Evolutionary conservation across 2,888 invertebrate genomes (phyloP).

Genomic region (Sussaba pulchella): DNA sequence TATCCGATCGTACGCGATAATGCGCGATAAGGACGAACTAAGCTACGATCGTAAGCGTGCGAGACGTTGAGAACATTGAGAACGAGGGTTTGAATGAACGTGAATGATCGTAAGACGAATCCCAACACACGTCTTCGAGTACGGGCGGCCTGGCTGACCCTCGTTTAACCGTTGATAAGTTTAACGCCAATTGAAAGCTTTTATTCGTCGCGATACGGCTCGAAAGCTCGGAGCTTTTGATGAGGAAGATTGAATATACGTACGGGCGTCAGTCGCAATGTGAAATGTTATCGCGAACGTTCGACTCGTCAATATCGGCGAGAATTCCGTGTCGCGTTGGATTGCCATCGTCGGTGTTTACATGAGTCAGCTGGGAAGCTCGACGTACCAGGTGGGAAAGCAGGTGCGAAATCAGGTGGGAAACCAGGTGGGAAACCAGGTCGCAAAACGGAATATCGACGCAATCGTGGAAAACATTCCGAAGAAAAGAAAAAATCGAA

Average conservation of each 20-base stretch:
- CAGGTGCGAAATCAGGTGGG: too few species aligned
- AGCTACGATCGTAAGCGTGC: too few species aligned
- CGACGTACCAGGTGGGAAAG: conserved; percentile 17
- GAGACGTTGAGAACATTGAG: not conserved
- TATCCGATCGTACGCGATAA: too few species aligned
- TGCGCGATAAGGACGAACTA: too few species aligned
- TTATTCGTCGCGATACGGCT: conserved; percentile 74
- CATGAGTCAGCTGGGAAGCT: conserved; percentile 69
- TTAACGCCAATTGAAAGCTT: conserved; percentile 78
- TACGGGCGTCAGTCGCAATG: conserved; percentile 36
- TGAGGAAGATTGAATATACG: conserved; percentile 48
- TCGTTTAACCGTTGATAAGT: conserved; percentile 78
- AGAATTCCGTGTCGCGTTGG: conserved; percentile 12
- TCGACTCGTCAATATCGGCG: conserved; percentile 50
- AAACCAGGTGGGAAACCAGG: too few species aligned
- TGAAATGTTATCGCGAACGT: conserved; percentile 60
- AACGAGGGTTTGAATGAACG: not conserved
- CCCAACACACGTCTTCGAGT: conserved; percentile 3
- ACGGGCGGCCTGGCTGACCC: conserved; percentile 2
- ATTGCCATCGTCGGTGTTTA: conserved; percentile 39
- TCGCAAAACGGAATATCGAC: too few species aligned
- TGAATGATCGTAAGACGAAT: too few species aligned
- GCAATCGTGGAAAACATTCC: not conserved
- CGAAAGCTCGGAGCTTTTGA: conserved; percentile 72
- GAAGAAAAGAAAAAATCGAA: too few species aligned